These are phyloP conservation scores for Leptinotarsa rubiginosa DNA, from an alignment of 2,888 invertebrate genomes.

Conservation along the genomic window DNA sequence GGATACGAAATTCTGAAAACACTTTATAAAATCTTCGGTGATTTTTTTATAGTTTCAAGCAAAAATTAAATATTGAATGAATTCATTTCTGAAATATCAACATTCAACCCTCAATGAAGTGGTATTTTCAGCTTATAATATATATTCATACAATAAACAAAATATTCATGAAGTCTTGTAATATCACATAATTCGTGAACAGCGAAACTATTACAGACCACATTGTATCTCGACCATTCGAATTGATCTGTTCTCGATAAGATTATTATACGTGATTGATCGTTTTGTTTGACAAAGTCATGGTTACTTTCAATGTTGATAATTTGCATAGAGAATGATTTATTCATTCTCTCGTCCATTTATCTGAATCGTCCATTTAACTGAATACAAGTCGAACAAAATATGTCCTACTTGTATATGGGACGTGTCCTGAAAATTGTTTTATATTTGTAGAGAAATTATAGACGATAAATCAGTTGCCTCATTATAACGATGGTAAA, in stretches of 20 bases:
- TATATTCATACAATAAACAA: neutral
- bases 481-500: too few relatives aligned
- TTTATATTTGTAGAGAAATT: too few relatives aligned
- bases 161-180: neutral
- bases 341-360: neutral
- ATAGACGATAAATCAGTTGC: too few relatives aligned
- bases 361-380: neutral
- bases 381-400: too few relatives aligned
- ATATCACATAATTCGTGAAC: neutral
- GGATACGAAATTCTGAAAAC: too few relatives aligned
- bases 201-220: neutral
- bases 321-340: neutral
- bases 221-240: neutral
- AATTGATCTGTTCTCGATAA: neutral
- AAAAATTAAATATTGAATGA: too few relatives aligned
- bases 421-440: neutral
- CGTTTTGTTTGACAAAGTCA: conserved; percentile 1
- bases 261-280: conserved; percentile 1
- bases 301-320: neutral
- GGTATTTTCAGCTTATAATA: too few relatives aligned
- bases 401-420: neutral
- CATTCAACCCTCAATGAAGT: too few relatives aligned
- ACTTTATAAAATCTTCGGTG: too few relatives aligned
- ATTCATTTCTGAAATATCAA: too few relatives aligned
- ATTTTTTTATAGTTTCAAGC: too few relatives aligned